Evolutionary conservation across 2,888 invertebrate genomes (phyloP).

Genomic region (Conops quadrifasciatus): DNA sequence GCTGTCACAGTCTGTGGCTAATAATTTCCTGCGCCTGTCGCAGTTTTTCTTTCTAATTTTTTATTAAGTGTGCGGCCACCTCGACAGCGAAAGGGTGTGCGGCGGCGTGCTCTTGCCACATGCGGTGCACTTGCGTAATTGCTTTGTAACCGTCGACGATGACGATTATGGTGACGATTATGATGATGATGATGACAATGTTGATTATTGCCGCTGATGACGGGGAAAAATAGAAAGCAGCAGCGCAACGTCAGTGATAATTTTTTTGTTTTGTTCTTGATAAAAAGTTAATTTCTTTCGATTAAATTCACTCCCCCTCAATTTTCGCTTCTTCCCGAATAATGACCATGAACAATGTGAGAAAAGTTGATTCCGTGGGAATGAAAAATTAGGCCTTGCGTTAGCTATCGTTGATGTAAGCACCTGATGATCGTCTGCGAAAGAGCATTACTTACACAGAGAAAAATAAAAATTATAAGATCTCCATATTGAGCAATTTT

Average conservation of each 20-base stretch:
- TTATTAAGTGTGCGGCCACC: neutral
- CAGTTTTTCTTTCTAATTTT: conserved; percentile 25
- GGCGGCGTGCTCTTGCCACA: conserved; percentile 11
- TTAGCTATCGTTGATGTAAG: neutral
- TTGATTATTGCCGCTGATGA: conserved; percentile 18
- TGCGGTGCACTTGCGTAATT: conserved; percentile 30
- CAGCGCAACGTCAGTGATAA: too few species aligned
- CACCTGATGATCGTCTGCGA: neutral
- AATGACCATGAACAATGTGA: conserved; percentile 1
- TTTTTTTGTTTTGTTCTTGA: conserved; percentile 38
- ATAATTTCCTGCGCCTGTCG: conserved; percentile 56
- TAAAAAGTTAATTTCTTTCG: conserved; percentile 39
- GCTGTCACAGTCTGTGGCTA: conserved; percentile 56
- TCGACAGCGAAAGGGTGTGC: conserved; percentile 31
- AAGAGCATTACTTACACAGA: too few species aligned
- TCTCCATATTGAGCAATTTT: too few species aligned
- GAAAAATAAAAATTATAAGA: too few species aligned
- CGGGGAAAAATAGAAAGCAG: conserved; percentile 27
- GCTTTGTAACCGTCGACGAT: conserved; percentile 14
- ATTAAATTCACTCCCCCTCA: conserved; percentile 1
- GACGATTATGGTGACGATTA: conserved; percentile 7
- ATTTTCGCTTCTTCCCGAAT: neutral
- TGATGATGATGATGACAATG: conserved; percentile 15
- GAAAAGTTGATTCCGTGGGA: conserved; percentile 27
- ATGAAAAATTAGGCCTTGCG: neutral